Conservation (phyloP, 2,888 invertebrate species). For the Noctua janthe region DNA sequence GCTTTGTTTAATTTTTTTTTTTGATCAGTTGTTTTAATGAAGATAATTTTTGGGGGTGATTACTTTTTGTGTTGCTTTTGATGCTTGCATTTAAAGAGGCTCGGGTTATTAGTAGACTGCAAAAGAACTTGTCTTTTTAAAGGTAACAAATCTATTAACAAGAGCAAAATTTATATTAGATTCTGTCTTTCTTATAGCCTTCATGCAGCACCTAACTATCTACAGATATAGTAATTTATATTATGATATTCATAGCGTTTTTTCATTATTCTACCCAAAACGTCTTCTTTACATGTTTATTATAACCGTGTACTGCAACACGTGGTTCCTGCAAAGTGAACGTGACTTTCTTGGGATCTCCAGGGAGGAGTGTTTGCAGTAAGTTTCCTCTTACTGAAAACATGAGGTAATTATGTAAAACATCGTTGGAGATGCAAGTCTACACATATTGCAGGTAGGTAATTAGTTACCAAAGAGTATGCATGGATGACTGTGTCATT, state of each 20-base stretch:
- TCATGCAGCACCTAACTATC: background rate
- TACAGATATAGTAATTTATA: background rate
- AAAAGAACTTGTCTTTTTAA: background rate
- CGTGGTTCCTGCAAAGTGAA: slow-evolving; percentile 19
- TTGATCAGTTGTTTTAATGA: slow-evolving; percentile 61
- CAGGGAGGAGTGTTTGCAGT: slow-evolving; percentile 38
- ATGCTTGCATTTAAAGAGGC: background rate
- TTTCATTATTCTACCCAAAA: background rate
- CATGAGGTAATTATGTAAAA: slow-evolving; percentile 43
- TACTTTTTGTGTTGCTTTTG: slow-evolving; percentile 27
- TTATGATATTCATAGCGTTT: background rate
- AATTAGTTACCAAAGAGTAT: slow-evolving; percentile 9
- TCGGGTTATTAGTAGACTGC: background rate
- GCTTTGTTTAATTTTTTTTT: slow-evolving; percentile 70
- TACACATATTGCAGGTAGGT: background rate
- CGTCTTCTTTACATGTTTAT: background rate
- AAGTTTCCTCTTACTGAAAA: slow-evolving; percentile 45
- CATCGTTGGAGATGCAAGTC: slow-evolving; percentile 3
- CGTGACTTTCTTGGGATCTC: slow-evolving; percentile 19
- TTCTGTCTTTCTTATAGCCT: too few species aligned
- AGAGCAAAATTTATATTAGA: background rate
- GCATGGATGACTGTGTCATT: background rate
- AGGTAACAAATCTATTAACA: background rate
- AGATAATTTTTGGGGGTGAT: slow-evolving; percentile 28
- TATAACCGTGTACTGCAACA: slow-evolving; percentile 31